A percentile compares a stretch with the other conserved stretches of the same genome.
These are phyloP conservation scores for Miichthys miiuy DNA, from an alignment of 2,797 vertebrate genomes.

Conservation along the genomic window DNA sequence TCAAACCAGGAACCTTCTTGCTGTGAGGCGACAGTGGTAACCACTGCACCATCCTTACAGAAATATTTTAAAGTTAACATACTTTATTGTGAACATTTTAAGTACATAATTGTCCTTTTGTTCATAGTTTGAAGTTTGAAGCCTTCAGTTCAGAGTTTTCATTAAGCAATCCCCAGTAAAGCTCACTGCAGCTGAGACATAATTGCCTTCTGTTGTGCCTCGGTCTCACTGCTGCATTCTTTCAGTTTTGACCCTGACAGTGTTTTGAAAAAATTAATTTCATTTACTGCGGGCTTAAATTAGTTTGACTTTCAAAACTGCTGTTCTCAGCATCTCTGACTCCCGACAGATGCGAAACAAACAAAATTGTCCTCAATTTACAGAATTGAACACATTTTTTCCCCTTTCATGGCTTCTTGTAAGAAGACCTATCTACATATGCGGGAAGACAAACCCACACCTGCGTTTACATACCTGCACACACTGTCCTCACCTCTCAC, in stretches of 20 bases:
- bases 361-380: not conserved
- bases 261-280: not conserved
- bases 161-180: conserved; percentile 3
- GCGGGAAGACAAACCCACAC: not conserved
- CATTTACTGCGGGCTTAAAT: not conserved
- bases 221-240: not conserved
- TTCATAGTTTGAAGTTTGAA: not conserved
- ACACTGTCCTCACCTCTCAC: not conserved
- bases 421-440: not conserved
- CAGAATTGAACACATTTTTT: not conserved
- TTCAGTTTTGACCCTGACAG: not conserved
- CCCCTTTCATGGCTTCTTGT: not conserved
- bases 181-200: conserved; percentile 2
- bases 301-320: not conserved
- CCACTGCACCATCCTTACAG: too few species aligned
- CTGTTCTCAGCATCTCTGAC: not conserved
- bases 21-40: too few species aligned
- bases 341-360: not conserved
- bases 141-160: not conserved
- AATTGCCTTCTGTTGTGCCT: not conserved
- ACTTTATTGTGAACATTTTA: not conserved
- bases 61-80: not conserved
- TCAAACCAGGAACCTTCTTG: too few species aligned
- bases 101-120: not conserved
- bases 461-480: not conserved